Conservation (phyloP, 37 sponge, comb jelly and placozoan genomes). For the Hormiphora californensis region DNA sequence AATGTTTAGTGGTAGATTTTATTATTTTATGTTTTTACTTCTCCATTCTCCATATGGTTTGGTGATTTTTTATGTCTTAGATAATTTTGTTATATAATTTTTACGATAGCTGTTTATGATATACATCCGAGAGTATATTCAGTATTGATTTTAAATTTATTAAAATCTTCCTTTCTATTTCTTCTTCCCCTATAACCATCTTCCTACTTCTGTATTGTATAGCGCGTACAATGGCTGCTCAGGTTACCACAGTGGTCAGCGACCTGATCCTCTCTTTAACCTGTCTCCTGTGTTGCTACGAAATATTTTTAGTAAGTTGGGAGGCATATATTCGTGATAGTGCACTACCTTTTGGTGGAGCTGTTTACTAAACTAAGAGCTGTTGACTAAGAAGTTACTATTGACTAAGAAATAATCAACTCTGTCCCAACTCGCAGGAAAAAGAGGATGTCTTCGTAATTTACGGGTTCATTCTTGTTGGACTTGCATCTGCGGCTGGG, state of each 20-base stretch:
- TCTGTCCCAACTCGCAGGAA: conserved; percentile 40
- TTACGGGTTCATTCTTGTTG: conserved; percentile 29
- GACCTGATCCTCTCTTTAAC: conserved; percentile 4
- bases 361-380: too few relatives aligned
- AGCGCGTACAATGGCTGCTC: background rate
- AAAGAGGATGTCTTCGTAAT: conserved; percentile 41
- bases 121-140: too few relatives aligned
- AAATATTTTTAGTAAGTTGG: conserved; percentile 26
- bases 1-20: too few relatives aligned
- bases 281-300: conserved; percentile 25
- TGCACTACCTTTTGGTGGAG: too few relatives aligned
- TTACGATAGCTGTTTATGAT: too few relatives aligned
- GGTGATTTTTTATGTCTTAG: too few relatives aligned
- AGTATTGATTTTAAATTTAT: background rate
- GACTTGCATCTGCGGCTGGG: conserved; percentile 29
- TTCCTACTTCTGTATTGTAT: background rate
- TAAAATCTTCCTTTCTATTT: background rate
- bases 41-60: too few relatives aligned
- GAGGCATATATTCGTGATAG: too few relatives aligned
- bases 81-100: too few relatives aligned
- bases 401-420: too few relatives aligned
- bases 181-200: background rate
- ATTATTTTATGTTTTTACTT: too few relatives aligned
- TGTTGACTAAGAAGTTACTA: too few relatives aligned
- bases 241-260: background rate